These are phyloP conservation scores for Leptinotarsa haldemani DNA, from an alignment of 2,888 invertebrate genomes.

Conservation along the genomic window DNA sequence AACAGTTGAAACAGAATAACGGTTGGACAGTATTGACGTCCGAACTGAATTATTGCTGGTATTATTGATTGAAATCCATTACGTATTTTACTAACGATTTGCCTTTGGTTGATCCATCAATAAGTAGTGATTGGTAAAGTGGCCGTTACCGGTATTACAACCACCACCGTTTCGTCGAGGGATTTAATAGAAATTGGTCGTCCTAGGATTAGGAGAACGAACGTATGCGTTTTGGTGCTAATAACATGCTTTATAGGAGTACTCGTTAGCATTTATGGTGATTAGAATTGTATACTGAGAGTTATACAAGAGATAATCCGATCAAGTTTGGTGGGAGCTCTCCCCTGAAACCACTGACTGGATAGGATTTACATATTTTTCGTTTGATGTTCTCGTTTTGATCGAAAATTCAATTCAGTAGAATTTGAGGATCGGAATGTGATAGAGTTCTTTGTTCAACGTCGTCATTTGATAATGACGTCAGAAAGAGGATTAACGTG, in stretches of 20 bases:
- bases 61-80: not conserved
- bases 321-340: slow-evolving; percentile 37
- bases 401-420: slow-evolving; percentile 12
- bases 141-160: slow-evolving; percentile 19
- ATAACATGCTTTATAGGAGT: slow-evolving; percentile 55
- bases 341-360: slow-evolving; percentile 6
- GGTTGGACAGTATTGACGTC: not conserved
- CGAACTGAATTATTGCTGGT: not conserved
- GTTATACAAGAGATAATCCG: slow-evolving; percentile 51
- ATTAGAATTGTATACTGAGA: slow-evolving; percentile 50
- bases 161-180: slow-evolving; percentile 20
- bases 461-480: not conserved
- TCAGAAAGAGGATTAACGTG: not conserved
- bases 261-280: slow-evolving; percentile 52
- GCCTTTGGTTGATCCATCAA: slow-evolving; percentile 15
- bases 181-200: slow-evolving; percentile 33
- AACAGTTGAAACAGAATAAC: not conserved
- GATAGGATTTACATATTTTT: slow-evolving; percentile 32
- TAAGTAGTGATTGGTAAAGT: slow-evolving; percentile 31
- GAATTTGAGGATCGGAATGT: not conserved
- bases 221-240: slow-evolving; percentile 55
- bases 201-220: slow-evolving; percentile 40
- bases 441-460: slow-evolving; percentile 7
- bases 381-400: slow-evolving; percentile 15
- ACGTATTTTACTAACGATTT: not conserved